Conservation (phyloP, 2,113 vertebrate species). For the Corythornis vintsioides region DNA sequence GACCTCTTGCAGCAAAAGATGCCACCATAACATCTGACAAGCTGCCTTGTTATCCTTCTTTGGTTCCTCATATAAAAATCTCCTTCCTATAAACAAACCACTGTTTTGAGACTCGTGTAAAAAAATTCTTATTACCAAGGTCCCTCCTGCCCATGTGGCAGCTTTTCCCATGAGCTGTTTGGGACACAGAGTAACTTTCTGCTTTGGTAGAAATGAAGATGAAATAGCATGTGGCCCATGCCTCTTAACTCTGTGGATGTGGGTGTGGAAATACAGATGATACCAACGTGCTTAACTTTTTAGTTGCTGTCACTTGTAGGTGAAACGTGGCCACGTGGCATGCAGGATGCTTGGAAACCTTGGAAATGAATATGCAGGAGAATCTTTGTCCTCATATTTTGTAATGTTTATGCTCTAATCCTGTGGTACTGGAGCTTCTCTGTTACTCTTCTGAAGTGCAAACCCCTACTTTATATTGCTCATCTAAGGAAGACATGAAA, state of each 20-base stretch:
- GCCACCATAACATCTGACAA: not conserved
- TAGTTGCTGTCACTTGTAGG: not conserved
- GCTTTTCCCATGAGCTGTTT: not conserved
- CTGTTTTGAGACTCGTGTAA: not conserved
- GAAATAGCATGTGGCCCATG: not conserved
- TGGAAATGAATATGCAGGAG: not conserved
- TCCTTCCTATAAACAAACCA: not conserved
- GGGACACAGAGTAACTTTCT: not conserved
- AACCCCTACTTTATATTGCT: conserved; percentile 1
- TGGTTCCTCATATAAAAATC: not conserved
- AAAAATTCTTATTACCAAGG: not conserved
- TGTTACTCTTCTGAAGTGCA: not conserved
- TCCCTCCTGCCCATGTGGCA: not conserved
- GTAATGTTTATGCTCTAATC: not conserved
- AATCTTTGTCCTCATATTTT: not conserved
- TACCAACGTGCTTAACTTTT: not conserved
- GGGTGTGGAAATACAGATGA: not conserved
- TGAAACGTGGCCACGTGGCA: not conserved
- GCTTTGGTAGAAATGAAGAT: not conserved
- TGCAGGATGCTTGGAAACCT: not conserved
- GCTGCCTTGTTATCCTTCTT: not conserved
- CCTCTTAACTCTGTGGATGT: not conserved
- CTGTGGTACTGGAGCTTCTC: not conserved
- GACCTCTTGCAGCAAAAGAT: not conserved
- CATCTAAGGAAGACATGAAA: not conserved